Percentiles rank a stretch among this genome's conserved stretches.
Conservation (phyloP, 2,113 vertebrate species). For the Antechinus stuartii region DNA sequence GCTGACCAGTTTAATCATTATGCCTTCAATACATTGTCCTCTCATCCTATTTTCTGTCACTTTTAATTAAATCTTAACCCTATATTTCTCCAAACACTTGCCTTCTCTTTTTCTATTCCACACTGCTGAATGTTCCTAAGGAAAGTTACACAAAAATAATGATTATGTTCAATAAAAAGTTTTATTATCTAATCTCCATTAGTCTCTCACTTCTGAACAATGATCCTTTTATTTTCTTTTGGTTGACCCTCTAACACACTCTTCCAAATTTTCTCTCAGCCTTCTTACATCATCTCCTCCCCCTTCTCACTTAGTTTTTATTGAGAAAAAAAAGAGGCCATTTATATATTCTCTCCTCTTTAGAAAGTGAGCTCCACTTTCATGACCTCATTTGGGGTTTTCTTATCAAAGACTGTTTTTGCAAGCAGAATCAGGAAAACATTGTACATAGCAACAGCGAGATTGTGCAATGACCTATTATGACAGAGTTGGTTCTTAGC, state of each 20-base stretch:
- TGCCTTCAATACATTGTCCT: neutral
- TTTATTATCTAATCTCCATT: neutral
- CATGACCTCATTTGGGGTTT: neutral
- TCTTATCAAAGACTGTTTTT: neutral
- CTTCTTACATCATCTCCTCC: neutral
- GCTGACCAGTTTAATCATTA: neutral
- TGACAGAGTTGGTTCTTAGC: no score
- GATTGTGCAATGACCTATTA: no score
- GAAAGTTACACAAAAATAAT: neutral
- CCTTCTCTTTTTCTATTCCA: neutral
- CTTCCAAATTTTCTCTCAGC: neutral
- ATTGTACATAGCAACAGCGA: no score
- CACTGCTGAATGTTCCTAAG: neutral
- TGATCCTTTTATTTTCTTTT: neutral
- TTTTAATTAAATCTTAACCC: neutral
- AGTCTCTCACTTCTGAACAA: neutral
- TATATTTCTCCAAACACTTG: neutral
- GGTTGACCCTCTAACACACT: neutral
- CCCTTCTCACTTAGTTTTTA: neutral
- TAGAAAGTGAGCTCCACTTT: neutral
- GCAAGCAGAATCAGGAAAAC: no score
- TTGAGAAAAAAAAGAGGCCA: neutral
- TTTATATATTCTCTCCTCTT: neutral
- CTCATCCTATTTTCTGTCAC: neutral
- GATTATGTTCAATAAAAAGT: neutral